Percentiles rank a stretch among this genome's conserved stretches.
Evolutionary conservation across 2,113 vertebrate species (phyloP).

Genomic region (Vimba vimba): DNA sequence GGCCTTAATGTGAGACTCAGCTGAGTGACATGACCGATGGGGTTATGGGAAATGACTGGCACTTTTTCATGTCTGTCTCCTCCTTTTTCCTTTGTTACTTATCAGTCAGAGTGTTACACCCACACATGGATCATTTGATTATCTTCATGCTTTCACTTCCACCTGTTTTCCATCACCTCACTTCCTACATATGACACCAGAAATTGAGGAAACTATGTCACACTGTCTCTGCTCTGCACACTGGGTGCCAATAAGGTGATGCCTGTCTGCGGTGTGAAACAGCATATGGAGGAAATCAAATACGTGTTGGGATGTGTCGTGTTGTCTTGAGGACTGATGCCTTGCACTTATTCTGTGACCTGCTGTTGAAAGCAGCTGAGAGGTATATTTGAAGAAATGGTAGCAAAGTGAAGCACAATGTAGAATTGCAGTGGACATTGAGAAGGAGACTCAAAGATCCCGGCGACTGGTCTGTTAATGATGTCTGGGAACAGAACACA

Average conservation of each 20-base stretch:
- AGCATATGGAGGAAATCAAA: conserved; percentile 8
- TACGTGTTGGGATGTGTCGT: background rate
- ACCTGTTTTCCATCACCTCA: conserved; percentile 36
- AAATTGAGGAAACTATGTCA: conserved; percentile 18
- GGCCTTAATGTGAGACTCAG: conserved; percentile 34
- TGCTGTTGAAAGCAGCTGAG: background rate
- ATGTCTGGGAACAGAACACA: background rate
- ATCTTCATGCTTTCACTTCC: conserved; percentile 26
- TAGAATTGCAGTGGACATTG: background rate
- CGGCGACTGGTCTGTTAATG: background rate
- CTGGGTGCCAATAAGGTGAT: conserved; percentile 22
- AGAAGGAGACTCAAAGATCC: background rate
- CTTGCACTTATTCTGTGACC: background rate
- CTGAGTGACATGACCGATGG: background rate
- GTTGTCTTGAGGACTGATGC: background rate
- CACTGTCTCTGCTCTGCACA: conserved; percentile 3
- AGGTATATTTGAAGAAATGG: conserved; percentile 2
- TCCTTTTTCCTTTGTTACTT: background rate
- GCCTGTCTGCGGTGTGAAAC: conserved; percentile 21
- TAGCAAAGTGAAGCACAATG: background rate
- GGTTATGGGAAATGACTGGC: conserved; percentile 2
- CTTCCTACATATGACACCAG: conserved; percentile 16
- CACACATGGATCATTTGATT: background rate
- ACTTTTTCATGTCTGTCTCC: conserved; percentile 27
- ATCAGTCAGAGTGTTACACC: background rate